Conservation (phyloP, 2,797 vertebrate genomes). For the Microctenopoma lineatum region DNA sequence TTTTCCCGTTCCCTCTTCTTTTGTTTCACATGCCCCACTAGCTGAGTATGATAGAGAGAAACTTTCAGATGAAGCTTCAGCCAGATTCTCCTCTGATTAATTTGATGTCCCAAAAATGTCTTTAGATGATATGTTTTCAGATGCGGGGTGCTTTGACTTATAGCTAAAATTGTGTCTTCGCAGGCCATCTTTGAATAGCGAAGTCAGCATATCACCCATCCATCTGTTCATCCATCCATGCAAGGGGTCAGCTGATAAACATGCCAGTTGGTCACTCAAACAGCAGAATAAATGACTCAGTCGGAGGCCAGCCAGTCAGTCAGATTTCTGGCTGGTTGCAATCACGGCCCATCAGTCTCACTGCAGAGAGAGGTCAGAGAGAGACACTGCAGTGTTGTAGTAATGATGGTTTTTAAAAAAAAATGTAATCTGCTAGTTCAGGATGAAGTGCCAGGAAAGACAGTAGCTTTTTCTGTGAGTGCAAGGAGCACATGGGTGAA, state of each 20-base stretch:
- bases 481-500: conserved; percentile 15
- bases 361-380: neutral
- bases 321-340: neutral
- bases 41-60: conserved; percentile 41
- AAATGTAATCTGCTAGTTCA: conserved; percentile 7
- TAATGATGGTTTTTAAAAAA: conserved; percentile 32
- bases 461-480: conserved; percentile 12
- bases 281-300: neutral
- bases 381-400: conserved; percentile 11
- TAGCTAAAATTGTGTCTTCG: conserved; percentile 37
- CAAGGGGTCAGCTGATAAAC: neutral
- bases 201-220: conserved; percentile 6
- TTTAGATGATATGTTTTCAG: conserved; percentile 14
- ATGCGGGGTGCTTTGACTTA: conserved; percentile 23
- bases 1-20: neutral
- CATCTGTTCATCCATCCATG: conserved; percentile 9
- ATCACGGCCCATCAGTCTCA: conserved; percentile 20
- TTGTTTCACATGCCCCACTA: neutral
- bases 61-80: conserved; percentile 3
- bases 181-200: conserved; percentile 16
- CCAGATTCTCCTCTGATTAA: too few species aligned
- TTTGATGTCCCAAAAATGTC: conserved; percentile 31
- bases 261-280: neutral
- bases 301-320: conserved; percentile 4
- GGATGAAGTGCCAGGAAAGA: conserved; percentile 22